Conservation (phyloP, 2,113 vertebrate species). For the Labeo rohita region DNA sequence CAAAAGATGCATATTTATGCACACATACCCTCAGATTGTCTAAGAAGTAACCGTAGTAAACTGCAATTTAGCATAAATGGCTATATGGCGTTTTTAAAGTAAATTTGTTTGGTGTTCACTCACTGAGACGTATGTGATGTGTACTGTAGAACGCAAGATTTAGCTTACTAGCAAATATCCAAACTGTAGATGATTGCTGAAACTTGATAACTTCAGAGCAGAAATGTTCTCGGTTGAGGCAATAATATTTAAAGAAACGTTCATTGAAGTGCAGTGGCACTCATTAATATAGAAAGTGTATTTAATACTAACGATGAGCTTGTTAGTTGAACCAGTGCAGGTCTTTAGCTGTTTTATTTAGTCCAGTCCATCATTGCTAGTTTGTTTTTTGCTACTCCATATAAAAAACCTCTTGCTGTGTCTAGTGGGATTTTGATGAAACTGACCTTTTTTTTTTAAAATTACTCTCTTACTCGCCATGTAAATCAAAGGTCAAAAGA, state of each 20-base stretch:
- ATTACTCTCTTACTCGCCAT: conserved; percentile 32
- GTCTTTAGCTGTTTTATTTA: too few species aligned
- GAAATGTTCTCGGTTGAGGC: background rate
- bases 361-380: too few species aligned
- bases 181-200: conserved; percentile 4
- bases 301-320: background rate
- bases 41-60: conserved; percentile 35
- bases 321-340: background rate
- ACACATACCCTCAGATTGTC: conserved; percentile 2
- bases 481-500: conserved; percentile 43
- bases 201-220: background rate
- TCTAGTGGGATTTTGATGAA: background rate
- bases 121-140: conserved; percentile 22
- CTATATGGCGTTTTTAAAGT: conserved; percentile 16
- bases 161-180: background rate
- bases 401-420: background rate
- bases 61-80: conserved; percentile 23
- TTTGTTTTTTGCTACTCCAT: too few species aligned
- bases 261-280: background rate
- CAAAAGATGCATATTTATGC: conserved; percentile 30
- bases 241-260: background rate
- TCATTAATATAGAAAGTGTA: background rate
- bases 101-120: conserved; percentile 29
- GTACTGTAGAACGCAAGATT: background rate
- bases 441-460: conserved; percentile 11